Percentiles rank a stretch among this genome's conserved stretches.
Conservation (phyloP, 2,113 vertebrate genomes). For the Tragelaphus imberbis region DNA sequence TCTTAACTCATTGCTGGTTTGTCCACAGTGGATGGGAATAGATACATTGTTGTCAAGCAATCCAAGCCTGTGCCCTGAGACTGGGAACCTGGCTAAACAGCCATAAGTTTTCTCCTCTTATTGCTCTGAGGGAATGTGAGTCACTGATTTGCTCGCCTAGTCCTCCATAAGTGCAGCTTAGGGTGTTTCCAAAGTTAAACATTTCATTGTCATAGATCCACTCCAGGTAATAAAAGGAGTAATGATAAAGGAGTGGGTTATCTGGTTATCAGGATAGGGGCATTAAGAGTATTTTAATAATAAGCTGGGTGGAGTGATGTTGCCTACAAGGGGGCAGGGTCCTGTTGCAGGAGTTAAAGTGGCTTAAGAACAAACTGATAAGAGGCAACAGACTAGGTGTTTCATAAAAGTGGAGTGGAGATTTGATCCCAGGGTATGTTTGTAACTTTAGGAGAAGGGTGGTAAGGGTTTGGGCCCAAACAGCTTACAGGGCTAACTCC, state of each 20-base stretch:
- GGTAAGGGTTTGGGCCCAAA: background rate
- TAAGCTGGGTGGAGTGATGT: background rate
- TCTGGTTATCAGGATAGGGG: background rate
- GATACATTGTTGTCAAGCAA: background rate
- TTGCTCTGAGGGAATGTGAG: background rate
- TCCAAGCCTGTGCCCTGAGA: background rate
- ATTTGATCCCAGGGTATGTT: background rate
- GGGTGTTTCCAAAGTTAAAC: background rate
- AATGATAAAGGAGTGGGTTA: background rate
- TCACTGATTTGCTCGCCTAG: background rate
- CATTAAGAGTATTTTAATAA: background rate
- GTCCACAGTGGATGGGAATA: background rate
- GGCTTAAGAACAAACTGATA: background rate
- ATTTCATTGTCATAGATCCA: background rate
- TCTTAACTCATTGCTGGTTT: background rate
- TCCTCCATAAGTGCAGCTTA: background rate
- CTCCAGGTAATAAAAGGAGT: background rate
- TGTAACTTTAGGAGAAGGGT: background rate
- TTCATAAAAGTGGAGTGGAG: background rate
- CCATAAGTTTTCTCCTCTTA: background rate
- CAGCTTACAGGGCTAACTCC: accelerated
- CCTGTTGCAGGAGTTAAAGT: background rate
- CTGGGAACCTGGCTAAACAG: background rate
- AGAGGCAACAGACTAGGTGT: background rate
- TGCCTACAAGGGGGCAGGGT: background rate